Base-by-base conservation (phyloP, 2,797 vertebrate species). In the Acestrorhynchus altus region DNA sequence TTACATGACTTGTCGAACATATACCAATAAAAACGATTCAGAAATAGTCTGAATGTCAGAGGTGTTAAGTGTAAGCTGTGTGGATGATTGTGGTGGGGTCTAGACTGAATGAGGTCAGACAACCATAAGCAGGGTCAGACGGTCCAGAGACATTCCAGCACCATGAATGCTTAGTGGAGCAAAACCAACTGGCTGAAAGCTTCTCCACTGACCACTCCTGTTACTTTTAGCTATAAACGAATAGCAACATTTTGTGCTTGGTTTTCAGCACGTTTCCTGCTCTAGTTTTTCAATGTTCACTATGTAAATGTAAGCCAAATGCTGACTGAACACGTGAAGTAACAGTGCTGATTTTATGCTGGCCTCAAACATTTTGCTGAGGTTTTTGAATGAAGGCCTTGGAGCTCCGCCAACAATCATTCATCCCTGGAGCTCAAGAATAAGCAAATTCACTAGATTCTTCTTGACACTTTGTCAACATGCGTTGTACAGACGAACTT, bases 341-440 rank as follows among this genome's bases (percentile, higher is more conserved):
- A 60, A 54, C 6, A n/a, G 61, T 15, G 4, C 28, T 39, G 20
- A 42, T 24, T 63, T 40, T 28, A 65, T 20, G 6, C 18, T 31
- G 26, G 39, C 61, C 61, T 72, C 46, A 61, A 63, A 26, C 51
- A 72, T 65, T 28, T 1, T n/a, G 4, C 39, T 47, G 64, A 8
- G 20, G 15, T 64, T 77, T 61, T 69, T 67, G 47, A 77, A 73
- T 73, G 26, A 65, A 46, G 60, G 12, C 26, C 10, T 44, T 28
- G 6, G 57, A 26, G 20, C 26, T 16, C 42, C 11, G 49, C 31
- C 44, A 52, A 76, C 7, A 76, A 22, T 42, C 28, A 66, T 51
- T 12, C 12, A 76, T 67, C 52, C 46, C 24, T 11, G 11, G 49
- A 46, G 18, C 63, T 73, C 24, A 31, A 69, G 8, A 46, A 47